phyloP scores from a whole-genome alignment of 2,888 invertebrate genomes.

The Aspidapion aeneum region DNA sequence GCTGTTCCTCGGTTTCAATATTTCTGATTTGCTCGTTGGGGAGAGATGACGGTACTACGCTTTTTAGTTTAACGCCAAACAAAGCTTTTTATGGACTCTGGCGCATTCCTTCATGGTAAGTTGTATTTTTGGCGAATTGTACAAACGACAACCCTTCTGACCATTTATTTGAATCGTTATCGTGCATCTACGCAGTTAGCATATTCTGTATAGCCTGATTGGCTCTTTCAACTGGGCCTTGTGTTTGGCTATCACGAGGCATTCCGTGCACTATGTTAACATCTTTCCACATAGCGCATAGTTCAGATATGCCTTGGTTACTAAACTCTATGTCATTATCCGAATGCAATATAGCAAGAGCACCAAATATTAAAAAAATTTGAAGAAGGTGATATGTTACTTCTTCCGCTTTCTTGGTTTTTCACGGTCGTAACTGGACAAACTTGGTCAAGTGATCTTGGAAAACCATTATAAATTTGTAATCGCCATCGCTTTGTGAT shows the following conservation, averaged over 20 bases:
- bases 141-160: slow-evolving; percentile 39
- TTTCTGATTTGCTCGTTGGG: slow-evolving; percentile 27
- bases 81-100: slow-evolving; percentile 35
- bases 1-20: slow-evolving; percentile 33
- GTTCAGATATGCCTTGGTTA: slow-evolving; percentile 26
- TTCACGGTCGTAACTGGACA: too few relatives aligned
- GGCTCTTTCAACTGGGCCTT: background rate
- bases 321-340: slow-evolving; percentile 37
- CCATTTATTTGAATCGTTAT: slow-evolving; percentile 38
- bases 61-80: slow-evolving; percentile 33
- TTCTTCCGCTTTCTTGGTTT: background rate
- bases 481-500: too few relatives aligned
- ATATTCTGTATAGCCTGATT: slow-evolving; percentile 20
- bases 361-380: slow-evolving; percentile 35
- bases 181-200: slow-evolving; percentile 34
- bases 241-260: background rate
- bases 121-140: slow-evolving; percentile 20
- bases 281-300: slow-evolving; percentile 18
- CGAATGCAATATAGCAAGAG: slow-evolving; percentile 34
- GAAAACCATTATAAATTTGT: background rate
- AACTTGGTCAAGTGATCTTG: too few relatives aligned
- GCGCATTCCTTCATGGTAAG: slow-evolving; percentile 16
- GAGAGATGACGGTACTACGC: slow-evolving; percentile 30
- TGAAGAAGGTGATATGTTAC: slow-evolving; percentile 18
- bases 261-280: slow-evolving; percentile 17